Percentiles rank a stretch among this genome's conserved stretches.
Conservation (phyloP, 2,888 invertebrate genomes). For the Cantharis rufa region DNA sequence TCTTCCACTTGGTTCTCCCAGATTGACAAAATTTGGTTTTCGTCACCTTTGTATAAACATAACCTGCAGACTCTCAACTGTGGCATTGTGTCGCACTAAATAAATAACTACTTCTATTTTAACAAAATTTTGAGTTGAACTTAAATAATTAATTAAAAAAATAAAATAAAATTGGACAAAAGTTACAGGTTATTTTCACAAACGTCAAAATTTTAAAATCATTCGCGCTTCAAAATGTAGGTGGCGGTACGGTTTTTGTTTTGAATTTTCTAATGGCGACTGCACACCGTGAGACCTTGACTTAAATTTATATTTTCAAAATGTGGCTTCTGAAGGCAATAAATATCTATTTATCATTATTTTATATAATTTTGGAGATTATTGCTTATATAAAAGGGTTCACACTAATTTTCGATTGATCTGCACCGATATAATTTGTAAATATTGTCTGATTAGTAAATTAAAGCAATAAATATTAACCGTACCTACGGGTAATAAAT, state of each 20-base stretch:
- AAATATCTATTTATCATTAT: too few relatives aligned
- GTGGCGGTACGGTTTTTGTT: neutral
- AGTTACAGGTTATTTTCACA: neutral
- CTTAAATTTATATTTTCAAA: too few relatives aligned
- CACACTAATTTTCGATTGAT: neutral
- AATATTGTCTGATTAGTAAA: neutral
- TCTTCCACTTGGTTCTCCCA: slow-evolving; percentile 37
- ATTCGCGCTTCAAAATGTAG: neutral
- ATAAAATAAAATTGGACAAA: neutral
- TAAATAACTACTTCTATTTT: neutral
- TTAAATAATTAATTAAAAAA: neutral
- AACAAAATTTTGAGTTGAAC: neutral
- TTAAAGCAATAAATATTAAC: neutral
- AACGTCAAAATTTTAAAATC: neutral
- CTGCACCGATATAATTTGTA: neutral
- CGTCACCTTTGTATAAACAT: slow-evolving; percentile 40
- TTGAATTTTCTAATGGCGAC: neutral
- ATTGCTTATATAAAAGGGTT: neutral
- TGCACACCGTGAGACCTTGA: neutral
- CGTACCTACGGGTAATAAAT: neutral
- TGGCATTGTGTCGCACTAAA: neutral
- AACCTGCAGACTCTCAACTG: slow-evolving; percentile 42
- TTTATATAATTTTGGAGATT: too few relatives aligned
- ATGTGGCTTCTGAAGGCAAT: too few relatives aligned
- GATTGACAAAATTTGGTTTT: slow-evolving; percentile 36